phyloP scores from a whole-genome alignment of 2,888 invertebrate genomes.

The Drosophila incognita region DNA sequence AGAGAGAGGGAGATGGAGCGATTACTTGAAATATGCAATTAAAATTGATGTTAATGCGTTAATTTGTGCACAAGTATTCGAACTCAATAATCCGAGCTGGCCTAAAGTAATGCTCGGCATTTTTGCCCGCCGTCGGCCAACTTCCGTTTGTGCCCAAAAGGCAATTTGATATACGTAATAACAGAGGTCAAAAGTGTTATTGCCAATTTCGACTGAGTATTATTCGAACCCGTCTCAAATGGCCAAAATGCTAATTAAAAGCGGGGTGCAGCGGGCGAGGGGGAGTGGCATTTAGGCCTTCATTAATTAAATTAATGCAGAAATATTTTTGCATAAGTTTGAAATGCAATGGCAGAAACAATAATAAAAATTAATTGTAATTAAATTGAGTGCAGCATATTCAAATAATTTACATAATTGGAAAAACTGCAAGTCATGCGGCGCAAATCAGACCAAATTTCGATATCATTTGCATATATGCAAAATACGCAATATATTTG shows the following conservation, averaged over 20 bases:
- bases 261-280: accelerated
- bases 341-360: not conserved
- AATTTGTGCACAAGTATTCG: not conserved
- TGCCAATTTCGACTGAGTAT: not conserved
- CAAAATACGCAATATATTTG: not conserved
- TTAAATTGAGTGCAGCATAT: slow-evolving; percentile 4
- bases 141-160: not conserved
- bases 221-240: not conserved
- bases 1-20: not conserved
- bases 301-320: not conserved
- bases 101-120: not conserved
- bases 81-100: not conserved
- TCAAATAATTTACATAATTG: not conserved
- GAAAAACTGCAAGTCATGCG: not conserved
- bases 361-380: not conserved
- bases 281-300: not conserved
- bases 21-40: not conserved
- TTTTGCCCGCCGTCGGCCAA: not conserved
- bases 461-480: not conserved
- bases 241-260: not conserved
- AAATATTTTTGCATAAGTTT: not conserved
- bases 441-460: not conserved
- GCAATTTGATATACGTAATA: not conserved
- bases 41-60: not conserved
- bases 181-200: not conserved